Base-by-base conservation (phyloP, 2,888 invertebrate species). In the Hemithea aestivaria region DNA sequence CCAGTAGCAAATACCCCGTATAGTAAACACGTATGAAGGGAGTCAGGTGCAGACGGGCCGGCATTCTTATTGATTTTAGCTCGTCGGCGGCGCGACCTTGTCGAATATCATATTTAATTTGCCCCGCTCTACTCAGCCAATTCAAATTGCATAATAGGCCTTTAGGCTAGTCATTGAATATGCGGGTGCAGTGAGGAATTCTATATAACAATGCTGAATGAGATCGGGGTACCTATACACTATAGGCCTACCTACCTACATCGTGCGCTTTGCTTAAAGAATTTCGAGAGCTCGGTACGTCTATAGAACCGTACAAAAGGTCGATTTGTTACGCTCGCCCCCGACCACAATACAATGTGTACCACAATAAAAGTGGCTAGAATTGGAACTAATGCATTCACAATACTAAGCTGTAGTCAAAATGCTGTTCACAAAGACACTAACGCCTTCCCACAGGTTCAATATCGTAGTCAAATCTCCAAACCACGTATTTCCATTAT, bases 401-500 rank as follows among this genome's bases (percentile, higher is more conserved):
- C n/a, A n/a, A n/a, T n/a, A n/a, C n/a, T n/a, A n/a, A n/a, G n/a
- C n/a, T n/a, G n/a, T n/a, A n/a, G n/a, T n/a, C n/a, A n/a, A n/a
- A n/a, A n/a, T n/a, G n/a, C n/a, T n/a, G n/a, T n/a, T n/a, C n/a
- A n/a, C n/a, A n/a, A n/a, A n/a, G n/a, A n/a, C n/a, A n/a, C n/a
- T n/a, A n/a, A n/a, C n/a, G n/a, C n/a, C n/a, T n/a, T n/a, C n/a
- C n/a, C n/a, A n/a, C n/a, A n/a, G n/a, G n/a, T n/a, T n/a, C n/a
- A n/a, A n/a, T n/a, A n/a, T n/a, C n/a, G n/a, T n/a, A n/a, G n/a
- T n/a, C n/a, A n/a, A n/a, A n/a, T n/a, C n/a, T n/a, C n/a, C n/a
- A n/a, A 41, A 32, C 41, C 46, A 48, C 43, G 48, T 46, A 45
- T 42, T 35, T 44, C 32, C 33, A 24, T 27, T 34, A 44, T 34